phyloP scores from a whole-genome alignment of 2,888 invertebrate genomes.

The Ornithoptera alexandrae region DNA sequence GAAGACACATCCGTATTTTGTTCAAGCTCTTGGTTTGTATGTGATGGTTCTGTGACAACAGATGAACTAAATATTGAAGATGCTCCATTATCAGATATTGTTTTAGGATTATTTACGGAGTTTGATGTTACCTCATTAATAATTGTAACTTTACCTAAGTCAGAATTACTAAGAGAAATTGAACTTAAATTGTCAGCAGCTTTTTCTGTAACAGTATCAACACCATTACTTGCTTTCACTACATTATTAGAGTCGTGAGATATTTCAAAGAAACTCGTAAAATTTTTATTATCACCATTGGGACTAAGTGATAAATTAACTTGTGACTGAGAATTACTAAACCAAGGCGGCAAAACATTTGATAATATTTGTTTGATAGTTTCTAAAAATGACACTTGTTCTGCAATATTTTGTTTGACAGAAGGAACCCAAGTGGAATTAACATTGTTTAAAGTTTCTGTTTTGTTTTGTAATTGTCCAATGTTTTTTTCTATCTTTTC shows the following conservation, averaged over 20 bases:
- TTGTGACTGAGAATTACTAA: conserved; percentile 39
- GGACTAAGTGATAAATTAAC: conserved; percentile 7
- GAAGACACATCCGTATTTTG: background rate
- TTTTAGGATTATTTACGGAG: conserved; percentile 2
- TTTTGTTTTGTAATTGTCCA: conserved; percentile 61
- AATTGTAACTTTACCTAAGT: background rate
- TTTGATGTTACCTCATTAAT: conserved; percentile 6
- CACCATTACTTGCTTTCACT: conserved; percentile 1
- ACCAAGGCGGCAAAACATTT: conserved; percentile 59
- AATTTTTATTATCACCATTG: background rate
- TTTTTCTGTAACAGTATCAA: background rate
- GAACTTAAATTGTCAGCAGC: background rate
- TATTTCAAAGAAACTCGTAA: background rate
- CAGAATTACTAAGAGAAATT: conserved; percentile 1
- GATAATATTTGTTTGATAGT: conserved; percentile 55
- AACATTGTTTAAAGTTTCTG: conserved; percentile 52
- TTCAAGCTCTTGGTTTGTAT: background rate
- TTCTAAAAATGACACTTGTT: conserved; percentile 58
- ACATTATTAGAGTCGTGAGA: conserved; percentile 1
- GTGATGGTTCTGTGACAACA: background rate
- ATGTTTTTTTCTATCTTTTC: conserved; percentile 57
- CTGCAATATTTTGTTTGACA: conserved; percentile 52
- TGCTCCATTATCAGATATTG: conserved; percentile 2
- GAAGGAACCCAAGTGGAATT: conserved; percentile 53
- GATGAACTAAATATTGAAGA: conserved; percentile 7